Conservation (phyloP, 2,888 invertebrate species). For the Drosophila austrosaltans region DNA sequence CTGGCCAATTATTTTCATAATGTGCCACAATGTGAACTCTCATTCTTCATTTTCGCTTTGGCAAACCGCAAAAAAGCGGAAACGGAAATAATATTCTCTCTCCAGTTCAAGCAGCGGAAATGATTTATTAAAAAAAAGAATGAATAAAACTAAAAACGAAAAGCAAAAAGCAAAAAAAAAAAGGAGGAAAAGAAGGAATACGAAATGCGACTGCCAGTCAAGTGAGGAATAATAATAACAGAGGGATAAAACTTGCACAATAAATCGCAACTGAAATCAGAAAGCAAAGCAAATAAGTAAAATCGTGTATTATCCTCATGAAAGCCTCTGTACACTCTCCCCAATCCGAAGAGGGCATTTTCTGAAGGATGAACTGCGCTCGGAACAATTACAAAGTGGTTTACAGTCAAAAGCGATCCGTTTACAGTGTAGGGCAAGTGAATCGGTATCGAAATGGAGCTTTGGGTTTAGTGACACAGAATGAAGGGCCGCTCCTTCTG, state of each 20-base stretch:
- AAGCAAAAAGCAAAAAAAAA: not conserved
- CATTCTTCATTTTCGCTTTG: conserved; percentile 22
- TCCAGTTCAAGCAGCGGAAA: conserved; percentile 71
- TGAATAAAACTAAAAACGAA: conserved; percentile 1
- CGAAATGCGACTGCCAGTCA: conserved; percentile 40
- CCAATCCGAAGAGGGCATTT: not conserved
- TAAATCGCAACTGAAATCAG: conserved; percentile 48
- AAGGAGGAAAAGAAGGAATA: not conserved
- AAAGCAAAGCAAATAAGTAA: conserved; percentile 10
- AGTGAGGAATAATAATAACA: conserved; percentile 54
- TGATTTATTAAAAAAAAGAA: conserved; percentile 72
- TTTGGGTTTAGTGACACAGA: conserved; percentile 47
- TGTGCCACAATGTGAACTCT: conserved; percentile 44
- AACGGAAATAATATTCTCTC: conserved; percentile 69
- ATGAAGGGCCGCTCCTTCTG: conserved; percentile 20
- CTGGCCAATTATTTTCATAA: conserved; percentile 65
- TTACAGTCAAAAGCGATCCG: not conserved
- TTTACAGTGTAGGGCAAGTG: not conserved
- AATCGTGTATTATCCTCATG: conserved; percentile 1
- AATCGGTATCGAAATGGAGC: conserved; percentile 3
- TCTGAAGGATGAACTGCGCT: conserved; percentile 30
- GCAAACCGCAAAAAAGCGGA: conserved; percentile 38
- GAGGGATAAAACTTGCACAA: conserved; percentile 60
- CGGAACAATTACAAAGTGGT: conserved; percentile 51
- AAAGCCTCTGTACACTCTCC: conserved; percentile 28